Percentiles rank a stretch among this genome's conserved stretches.
phyloP scores from a whole-genome alignment of 2,888 invertebrate genomes.

The Endomychus coccineus region DNA sequence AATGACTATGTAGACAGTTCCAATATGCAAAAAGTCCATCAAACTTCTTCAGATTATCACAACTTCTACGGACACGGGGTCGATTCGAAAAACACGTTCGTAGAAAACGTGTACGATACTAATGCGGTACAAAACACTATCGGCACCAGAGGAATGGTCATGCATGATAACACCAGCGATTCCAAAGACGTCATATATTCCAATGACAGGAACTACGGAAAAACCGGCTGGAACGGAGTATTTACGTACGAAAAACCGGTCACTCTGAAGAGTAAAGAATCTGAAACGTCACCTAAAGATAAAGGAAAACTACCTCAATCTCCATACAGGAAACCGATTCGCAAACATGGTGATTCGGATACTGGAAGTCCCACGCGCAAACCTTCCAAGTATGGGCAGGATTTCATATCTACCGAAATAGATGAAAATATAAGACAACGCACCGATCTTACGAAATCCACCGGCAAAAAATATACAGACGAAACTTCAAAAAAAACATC shows the following conservation, averaged over 20 bases:
- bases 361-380: slow-evolving; percentile 9
- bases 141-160: slow-evolving; percentile 43
- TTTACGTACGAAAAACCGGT: too few relatives aligned
- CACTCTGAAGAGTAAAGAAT: too few relatives aligned
- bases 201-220: slow-evolving; percentile 40
- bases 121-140: slow-evolving; percentile 40
- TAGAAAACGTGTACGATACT: slow-evolving; percentile 38
- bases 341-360: slow-evolving; percentile 1
- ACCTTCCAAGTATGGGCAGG: slow-evolving; percentile 15
- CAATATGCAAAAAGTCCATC: slow-evolving; percentile 29
- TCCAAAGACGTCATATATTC: slow-evolving; percentile 38
- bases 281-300: too few relatives aligned
- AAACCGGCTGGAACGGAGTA: slow-evolving; percentile 42
- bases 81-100: slow-evolving; percentile 33
- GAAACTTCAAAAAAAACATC: too few relatives aligned
- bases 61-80: slow-evolving; percentile 37
- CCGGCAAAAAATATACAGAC: slow-evolving; percentile 1
- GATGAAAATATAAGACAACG: slow-evolving; percentile 28
- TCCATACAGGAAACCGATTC: neutral
- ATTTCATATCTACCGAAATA: slow-evolving; percentile 29
- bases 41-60: slow-evolving; percentile 31
- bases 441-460: slow-evolving; percentile 5
- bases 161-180: slow-evolving; percentile 47
- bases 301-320: neutral
- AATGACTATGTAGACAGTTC: slow-evolving; percentile 31